These are phyloP conservation scores for Danionella cerebrum DNA, from an alignment of 2,113 vertebrate genomes.

Conservation along the genomic window DNA sequence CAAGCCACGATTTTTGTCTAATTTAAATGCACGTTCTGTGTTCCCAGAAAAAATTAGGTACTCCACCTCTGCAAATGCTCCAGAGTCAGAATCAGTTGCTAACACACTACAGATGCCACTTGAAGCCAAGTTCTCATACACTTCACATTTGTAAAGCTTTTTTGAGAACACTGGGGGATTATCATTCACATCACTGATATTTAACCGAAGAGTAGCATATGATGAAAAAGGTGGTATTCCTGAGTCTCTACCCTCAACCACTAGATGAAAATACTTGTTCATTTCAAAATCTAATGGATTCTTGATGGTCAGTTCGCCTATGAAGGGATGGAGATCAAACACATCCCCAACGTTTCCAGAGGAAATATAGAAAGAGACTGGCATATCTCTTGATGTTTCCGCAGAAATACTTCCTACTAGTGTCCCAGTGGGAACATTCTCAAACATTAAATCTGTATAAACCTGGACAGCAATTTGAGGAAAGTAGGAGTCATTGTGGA, in stretches of 20 bases:
- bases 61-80: conserved; percentile 45
- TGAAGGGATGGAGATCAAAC: conserved; percentile 54
- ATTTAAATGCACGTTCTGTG: conserved; percentile 41
- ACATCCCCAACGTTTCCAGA: conserved; percentile 57
- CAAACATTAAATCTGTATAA: conserved; percentile 41
- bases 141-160: conserved; percentile 57
- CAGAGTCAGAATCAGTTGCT: conserved; percentile 59
- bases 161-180: conserved; percentile 61
- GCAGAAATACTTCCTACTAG: conserved; percentile 49
- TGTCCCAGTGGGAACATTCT: conserved; percentile 50
- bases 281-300: conserved; percentile 61
- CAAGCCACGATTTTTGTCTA: conserved; percentile 55
- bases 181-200: conserved; percentile 61
- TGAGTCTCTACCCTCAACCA: conserved; percentile 64
- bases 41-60: conserved; percentile 60
- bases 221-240: conserved; percentile 64
- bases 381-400: conserved; percentile 44
- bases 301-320: conserved; percentile 53
- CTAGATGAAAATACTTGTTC: conserved; percentile 50
- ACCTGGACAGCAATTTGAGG: conserved; percentile 49
- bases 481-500: conserved; percentile 56
- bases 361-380: conserved; percentile 57
- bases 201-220: conserved; percentile 55
- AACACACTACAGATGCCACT: conserved; percentile 54
- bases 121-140: conserved; percentile 57